These are phyloP conservation scores for Trissolcus japonicus DNA, from an alignment of 2,888 invertebrate species.

Conservation along the genomic window DNA sequence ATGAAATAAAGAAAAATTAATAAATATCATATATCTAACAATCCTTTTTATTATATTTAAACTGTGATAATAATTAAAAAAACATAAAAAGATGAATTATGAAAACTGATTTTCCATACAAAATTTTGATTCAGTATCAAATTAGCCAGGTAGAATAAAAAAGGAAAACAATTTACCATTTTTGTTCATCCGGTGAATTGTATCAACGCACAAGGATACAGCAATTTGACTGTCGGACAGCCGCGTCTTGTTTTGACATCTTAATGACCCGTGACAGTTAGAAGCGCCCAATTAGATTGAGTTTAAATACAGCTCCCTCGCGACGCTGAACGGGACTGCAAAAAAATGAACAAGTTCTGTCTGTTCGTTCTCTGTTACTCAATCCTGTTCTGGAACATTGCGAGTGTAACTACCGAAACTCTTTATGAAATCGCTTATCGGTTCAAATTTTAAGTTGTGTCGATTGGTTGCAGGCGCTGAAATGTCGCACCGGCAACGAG, in stretches of 20 bases:
- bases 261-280: conserved; percentile 22
- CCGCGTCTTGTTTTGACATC: conserved; percentile 32
- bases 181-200: conserved; percentile 45
- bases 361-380: conserved; percentile 22
- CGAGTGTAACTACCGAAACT: conserved; percentile 24
- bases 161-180: too few species aligned
- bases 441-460: conserved; percentile 5
- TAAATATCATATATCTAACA: not conserved
- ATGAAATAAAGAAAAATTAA: too few species aligned
- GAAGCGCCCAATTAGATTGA: not conserved
- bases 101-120: too few species aligned
- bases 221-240: conserved; percentile 24
- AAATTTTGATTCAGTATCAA: too few species aligned
- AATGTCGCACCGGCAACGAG: conserved; percentile 80
- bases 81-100: not conserved
- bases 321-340: not conserved
- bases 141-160: too few species aligned
- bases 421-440: not conserved
- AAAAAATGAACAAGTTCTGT: conserved; percentile 39
- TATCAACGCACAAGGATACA: conserved; percentile 22
- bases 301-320: conserved; percentile 9
- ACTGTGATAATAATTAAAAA: too few species aligned
- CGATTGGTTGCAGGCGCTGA: conserved; percentile 76
- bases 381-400: conserved; percentile 25
- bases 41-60: too few species aligned